Conservation (phyloP, 2,113 vertebrate species). For the Paedocypris sp. region DNA sequence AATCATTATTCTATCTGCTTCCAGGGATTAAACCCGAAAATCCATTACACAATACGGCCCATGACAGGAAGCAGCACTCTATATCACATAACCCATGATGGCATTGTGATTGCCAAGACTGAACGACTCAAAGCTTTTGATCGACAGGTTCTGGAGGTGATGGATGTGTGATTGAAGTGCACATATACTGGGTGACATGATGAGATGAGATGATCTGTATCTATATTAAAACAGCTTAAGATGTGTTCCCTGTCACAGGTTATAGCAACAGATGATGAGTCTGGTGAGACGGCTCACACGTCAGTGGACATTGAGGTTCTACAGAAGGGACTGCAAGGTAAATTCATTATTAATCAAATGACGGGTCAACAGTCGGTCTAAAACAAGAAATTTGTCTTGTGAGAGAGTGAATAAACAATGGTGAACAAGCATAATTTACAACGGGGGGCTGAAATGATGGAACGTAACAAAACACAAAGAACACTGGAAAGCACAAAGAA, state of each 20-base stretch:
- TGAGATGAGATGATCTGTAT: background rate
- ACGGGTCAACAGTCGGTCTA: no score
- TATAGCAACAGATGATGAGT: conserved; percentile 49
- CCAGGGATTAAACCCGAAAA: conserved; percentile 54
- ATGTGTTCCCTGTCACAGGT: no score
- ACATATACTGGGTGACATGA: background rate
- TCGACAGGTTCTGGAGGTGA: conserved; percentile 58
- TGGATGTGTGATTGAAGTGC: background rate
- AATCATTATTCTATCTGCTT: background rate
- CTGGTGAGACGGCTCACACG: conserved; percentile 47
- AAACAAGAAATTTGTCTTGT: no score
- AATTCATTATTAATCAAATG: no score
- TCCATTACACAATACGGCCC: conserved; percentile 47
- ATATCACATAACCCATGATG: conserved; percentile 52
- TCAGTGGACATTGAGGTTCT: conserved; percentile 57
- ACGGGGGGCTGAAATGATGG: no score
- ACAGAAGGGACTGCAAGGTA: conserved; percentile 56
- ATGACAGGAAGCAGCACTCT: conserved; percentile 39
- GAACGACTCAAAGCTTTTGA: conserved; percentile 47
- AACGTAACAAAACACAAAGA: no score
- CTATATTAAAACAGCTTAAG: background rate
- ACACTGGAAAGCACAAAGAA: no score
- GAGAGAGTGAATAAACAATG: no score
- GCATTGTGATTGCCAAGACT: conserved; percentile 53
- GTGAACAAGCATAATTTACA: no score